Base-by-base conservation (phyloP, 2,113 vertebrate genomes). In the Callipepla squamata region DNA sequence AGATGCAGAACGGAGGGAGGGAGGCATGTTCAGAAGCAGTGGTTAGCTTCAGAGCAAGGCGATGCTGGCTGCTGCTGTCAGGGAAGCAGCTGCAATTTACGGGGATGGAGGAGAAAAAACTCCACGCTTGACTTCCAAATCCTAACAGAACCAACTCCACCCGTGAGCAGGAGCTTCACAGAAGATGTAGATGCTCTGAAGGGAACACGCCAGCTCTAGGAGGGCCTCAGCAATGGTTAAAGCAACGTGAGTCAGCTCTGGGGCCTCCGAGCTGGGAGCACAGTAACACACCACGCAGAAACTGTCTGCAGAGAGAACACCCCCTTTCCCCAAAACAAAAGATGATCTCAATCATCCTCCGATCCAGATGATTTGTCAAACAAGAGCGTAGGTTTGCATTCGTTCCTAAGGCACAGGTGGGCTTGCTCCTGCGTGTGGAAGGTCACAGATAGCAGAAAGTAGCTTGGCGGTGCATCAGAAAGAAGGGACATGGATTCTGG, bases 341-440 rank as follows among this genome's bases (percentile, higher is more conserved):
- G 62, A 91, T 72, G 0, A 91, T 78, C 73, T 90, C 79, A 76
- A 23, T 73, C 76, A 69, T 61, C 85, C 36, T 75, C 55, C 55
- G 78, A 85, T 15, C 18, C 70, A 45, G 79, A 72, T n/a, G 58
- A 82, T 73, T 40, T 76, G 88, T 93, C 91, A 95, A 87, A 93
- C 14, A 26, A 44, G 75, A 94, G 72, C 0, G 23, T 80, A 62
- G 80, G 92, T 80, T 85, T 10, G 8, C 5, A 34, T 1, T 94
- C 74, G 32, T 1, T 93, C 65, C 61, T 72, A n/a, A 85, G 65
- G 90, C 79, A 73, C 32, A 57, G 0, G n/a, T 65, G 63, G 79
- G 67, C 44, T 90, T 94, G 62, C 40, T 91, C 42, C 44, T 1
- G 0, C 8, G 42, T 15, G 34, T 23, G 50, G 55, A 88, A 77